Conservation (phyloP, 2,797 vertebrate genomes). For the Lepus oiostolus region DNA sequence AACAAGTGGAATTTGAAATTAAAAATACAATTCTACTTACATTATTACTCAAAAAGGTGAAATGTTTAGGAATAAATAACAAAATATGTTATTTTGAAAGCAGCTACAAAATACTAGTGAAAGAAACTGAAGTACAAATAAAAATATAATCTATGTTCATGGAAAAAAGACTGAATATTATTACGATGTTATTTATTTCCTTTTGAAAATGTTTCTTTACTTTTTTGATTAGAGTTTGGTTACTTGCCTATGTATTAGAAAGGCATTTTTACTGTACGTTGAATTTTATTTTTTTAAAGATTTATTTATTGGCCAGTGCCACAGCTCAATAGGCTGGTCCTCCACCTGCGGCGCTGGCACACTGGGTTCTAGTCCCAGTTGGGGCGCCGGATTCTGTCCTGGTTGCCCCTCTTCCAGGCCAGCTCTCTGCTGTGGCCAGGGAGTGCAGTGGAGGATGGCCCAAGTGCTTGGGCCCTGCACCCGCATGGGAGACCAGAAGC, state of each 20-base stretch:
- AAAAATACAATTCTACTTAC: background rate
- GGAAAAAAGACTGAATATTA: background rate
- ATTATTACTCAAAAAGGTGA: too few relatives aligned
- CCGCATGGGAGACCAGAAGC: too few relatives aligned
- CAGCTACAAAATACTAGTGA: background rate
- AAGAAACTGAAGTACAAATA: background rate
- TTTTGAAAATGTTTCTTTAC: background rate
- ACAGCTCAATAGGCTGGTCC: too few relatives aligned
- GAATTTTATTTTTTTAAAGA: background rate
- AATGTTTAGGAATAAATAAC: background rate
- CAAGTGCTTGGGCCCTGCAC: too few relatives aligned
- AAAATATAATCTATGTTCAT: background rate
- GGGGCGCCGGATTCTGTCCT: too few relatives aligned
- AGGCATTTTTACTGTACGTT: background rate
- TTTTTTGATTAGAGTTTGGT: background rate
- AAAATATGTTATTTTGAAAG: background rate
- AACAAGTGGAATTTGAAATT: background rate
- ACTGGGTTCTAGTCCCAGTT: too few relatives aligned
- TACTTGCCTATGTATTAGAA: background rate
- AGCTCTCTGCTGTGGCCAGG: too few relatives aligned
- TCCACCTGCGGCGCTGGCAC: too few relatives aligned
- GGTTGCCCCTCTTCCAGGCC: too few relatives aligned
- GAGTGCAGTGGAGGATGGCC: too few relatives aligned
- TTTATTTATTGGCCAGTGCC: too few relatives aligned
- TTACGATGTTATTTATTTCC: background rate